Evolutionary conservation across 2,797 vertebrate genomes (phyloP).

Genomic region (Tarsius wallacei): DNA sequence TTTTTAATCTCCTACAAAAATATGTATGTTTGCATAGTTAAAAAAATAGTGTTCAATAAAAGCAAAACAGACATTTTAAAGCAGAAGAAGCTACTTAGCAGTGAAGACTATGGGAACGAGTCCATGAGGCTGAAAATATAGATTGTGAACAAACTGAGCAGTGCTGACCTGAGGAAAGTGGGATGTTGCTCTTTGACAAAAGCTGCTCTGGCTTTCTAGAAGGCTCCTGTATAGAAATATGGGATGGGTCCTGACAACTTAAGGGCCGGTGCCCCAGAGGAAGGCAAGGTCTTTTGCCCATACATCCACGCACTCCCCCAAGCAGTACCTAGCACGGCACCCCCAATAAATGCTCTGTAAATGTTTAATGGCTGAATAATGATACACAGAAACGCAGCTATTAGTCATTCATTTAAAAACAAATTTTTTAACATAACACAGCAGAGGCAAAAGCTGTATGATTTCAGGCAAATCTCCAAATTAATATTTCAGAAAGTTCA

Average conservation of each 20-base stretch:
- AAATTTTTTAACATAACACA: slow-evolving; percentile 56
- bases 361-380: slow-evolving; percentile 69
- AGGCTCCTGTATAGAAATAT: not conserved
- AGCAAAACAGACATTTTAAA: not conserved
- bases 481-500: slow-evolving; percentile 77
- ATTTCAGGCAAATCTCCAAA: slow-evolving; percentile 75
- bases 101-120: not conserved
- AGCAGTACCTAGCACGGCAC: not conserved
- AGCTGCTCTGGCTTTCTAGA: slow-evolving; percentile 21
- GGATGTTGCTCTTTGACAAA: not conserved
- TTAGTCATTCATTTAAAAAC: slow-evolving; percentile 74
- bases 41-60: slow-evolving; percentile 53
- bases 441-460: slow-evolving; percentile 35
- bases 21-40: slow-evolving; percentile 10
- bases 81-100: not conserved
- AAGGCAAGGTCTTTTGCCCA: not conserved
- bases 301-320: not conserved
- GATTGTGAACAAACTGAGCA: not conserved
- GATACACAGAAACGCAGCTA: slow-evolving; percentile 57
- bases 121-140: not conserved
- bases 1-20: not conserved
- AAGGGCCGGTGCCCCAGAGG: not conserved
- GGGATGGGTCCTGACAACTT: not conserved
- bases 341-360: slow-evolving; percentile 39
- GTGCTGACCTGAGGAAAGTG: not conserved